phyloP scores from a whole-genome alignment of 2,888 invertebrate species.

The Brenthis daphne region DNA sequence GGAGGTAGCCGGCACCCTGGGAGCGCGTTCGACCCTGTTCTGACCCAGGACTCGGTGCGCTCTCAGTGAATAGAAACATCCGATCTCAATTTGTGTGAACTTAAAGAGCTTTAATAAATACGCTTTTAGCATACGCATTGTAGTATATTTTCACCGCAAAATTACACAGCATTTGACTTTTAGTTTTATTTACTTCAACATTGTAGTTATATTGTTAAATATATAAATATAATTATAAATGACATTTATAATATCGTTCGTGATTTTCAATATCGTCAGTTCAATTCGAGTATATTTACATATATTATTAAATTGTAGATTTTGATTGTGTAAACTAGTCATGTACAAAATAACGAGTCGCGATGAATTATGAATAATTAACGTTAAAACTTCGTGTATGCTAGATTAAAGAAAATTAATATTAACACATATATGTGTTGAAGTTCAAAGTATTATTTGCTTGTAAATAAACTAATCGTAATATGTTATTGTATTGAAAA shows the following conservation, averaged over 20 bases:
- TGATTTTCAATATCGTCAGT: constrained; percentile 13
- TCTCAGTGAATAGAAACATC: constrained; percentile 75
- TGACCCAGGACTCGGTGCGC: constrained; percentile 72
- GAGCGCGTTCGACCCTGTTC: constrained; percentile 76
- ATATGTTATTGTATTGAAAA: background rate
- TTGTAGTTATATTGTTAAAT: background rate
- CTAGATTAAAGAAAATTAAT: background rate
- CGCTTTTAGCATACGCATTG: constrained; percentile 34
- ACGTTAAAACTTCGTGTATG: constrained; percentile 13
- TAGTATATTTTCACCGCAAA: constrained; percentile 4
- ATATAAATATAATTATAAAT: background rate
- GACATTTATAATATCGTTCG: background rate
- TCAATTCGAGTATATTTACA: constrained; percentile 16
- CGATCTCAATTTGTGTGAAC: constrained; percentile 74
- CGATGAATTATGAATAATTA: constrained; percentile 37
- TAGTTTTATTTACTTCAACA: background rate
- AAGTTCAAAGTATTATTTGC: background rate
- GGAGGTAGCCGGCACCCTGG: constrained; percentile 79
- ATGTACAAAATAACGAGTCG: constrained; percentile 31
- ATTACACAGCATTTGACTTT: constrained; percentile 6
- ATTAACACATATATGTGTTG: background rate
- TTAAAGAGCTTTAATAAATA: constrained; percentile 55
- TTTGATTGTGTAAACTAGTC: constrained; percentile 22
- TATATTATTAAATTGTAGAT: constrained; percentile 21
- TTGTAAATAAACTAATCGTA: constrained; percentile 6